phyloP scores from a whole-genome alignment of 2,797 vertebrate genomes.

The Gila robusta region DNA sequence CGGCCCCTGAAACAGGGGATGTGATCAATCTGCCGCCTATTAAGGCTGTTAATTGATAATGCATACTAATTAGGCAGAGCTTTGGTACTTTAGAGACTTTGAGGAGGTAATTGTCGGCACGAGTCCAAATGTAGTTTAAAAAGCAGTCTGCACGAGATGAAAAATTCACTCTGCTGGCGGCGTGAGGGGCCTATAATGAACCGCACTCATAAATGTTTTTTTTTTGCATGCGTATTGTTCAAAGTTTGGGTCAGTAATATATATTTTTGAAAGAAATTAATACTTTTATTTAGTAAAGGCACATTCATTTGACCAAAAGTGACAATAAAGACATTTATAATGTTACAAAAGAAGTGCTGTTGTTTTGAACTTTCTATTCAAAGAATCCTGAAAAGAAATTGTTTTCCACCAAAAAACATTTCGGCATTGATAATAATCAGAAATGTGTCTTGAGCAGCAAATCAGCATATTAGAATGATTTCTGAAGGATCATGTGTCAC shows the following conservation, averaged over 20 bases:
- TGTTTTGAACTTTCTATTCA: not conserved
- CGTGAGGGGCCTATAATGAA: slow-evolving; percentile 72
- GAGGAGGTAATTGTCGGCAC: slow-evolving; percentile 99
- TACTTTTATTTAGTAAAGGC: not conserved
- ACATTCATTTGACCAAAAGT: not conserved
- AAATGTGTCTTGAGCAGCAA: not conserved
- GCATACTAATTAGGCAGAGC: slow-evolving; percentile 99
- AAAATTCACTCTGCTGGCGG: slow-evolving; percentile 89
- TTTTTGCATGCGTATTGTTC: not conserved
- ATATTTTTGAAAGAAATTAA: not conserved
- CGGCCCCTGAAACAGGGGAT: slow-evolving; percentile 96
- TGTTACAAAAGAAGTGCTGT: not conserved
- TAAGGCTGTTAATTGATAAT: slow-evolving; percentile 99
- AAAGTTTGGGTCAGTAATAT: not conserved
- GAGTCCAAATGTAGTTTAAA: slow-evolving; percentile 98
- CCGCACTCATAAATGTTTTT: not conserved
- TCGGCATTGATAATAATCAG: not conserved
- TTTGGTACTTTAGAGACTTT: slow-evolving; percentile 98
- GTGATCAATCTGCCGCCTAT: slow-evolving; percentile 99
- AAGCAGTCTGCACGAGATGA: slow-evolving; percentile 96
- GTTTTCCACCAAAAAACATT: not conserved
- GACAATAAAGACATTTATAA: not conserved
- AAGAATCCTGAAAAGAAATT: not conserved
- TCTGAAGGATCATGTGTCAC: not conserved
- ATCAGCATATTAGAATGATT: not conserved